phyloP scores from a whole-genome alignment of 2,888 invertebrate species.

The Dynastes tityus region DNA sequence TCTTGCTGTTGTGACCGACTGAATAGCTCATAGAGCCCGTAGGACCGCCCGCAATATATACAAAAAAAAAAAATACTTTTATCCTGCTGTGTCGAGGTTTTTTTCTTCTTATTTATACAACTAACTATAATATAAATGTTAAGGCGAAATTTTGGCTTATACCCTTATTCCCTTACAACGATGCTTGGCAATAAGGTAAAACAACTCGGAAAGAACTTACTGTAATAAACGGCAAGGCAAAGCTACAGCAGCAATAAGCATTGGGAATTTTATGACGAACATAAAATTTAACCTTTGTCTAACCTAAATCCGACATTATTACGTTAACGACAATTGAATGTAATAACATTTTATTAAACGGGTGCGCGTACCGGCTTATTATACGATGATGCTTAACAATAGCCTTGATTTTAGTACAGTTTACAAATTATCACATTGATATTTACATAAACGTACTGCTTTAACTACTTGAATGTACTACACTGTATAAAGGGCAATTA shows the following conservation, averaged over 20 bases:
- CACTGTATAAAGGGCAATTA: no score
- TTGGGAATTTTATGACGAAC: slow-evolving; percentile 9
- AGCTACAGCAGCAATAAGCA: slow-evolving; percentile 19
- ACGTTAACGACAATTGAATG: slow-evolving; percentile 13
- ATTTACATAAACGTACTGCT: neutral
- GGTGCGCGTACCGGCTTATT: neutral
- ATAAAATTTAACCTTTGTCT: slow-evolving; percentile 23
- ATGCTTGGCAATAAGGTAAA: neutral
- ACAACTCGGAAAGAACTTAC: slow-evolving; percentile 10
- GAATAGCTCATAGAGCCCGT: no score
- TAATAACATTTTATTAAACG: slow-evolving; percentile 9
- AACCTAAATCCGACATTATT: slow-evolving; percentile 23
- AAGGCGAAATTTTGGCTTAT: no score
- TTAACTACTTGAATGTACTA: no score
- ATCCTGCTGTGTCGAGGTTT: no score
- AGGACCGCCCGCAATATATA: no score
- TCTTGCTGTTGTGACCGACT: no score
- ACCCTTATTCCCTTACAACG: no score
- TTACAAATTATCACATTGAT: slow-evolving; percentile 1
- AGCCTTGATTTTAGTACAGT: neutral
- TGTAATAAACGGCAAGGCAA: slow-evolving; percentile 2
- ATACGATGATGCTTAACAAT: neutral
- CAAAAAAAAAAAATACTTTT: no score
- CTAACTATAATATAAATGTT: no score
- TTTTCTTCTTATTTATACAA: no score